phyloP scores from a whole-genome alignment of 2,888 invertebrate species.

The Biston stratarius region DNA sequence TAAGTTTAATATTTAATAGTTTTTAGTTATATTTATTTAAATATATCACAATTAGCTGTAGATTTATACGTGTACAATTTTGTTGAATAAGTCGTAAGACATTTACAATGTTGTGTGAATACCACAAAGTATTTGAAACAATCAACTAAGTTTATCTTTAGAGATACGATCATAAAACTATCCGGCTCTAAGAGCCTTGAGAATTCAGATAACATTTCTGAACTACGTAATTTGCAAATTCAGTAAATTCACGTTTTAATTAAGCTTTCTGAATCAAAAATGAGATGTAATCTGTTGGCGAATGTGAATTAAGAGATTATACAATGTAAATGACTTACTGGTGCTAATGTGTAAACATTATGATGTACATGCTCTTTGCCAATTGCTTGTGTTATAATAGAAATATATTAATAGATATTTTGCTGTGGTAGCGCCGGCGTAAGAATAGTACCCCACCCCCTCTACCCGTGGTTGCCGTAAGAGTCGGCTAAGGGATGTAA shows the following conservation, averaged over 20 bases:
- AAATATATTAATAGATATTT: not conserved
- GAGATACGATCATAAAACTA: slow-evolving; percentile 34
- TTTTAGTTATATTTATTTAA: too few relatives aligned
- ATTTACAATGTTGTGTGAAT: slow-evolving; percentile 6
- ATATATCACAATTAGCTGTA: too few relatives aligned
- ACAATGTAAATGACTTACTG: slow-evolving; percentile 14
- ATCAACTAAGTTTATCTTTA: slow-evolving; percentile 7
- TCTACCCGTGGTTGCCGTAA: too few relatives aligned
- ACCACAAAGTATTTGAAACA: slow-evolving; percentile 3
- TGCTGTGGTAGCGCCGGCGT: too few relatives aligned
- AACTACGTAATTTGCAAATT: slow-evolving; percentile 33
- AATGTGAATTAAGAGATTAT: slow-evolving; percentile 39
- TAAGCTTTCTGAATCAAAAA: slow-evolving; percentile 51
- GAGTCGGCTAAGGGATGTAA: too few relatives aligned
- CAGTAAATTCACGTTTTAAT: slow-evolving; percentile 47
- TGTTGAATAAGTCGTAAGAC: not conserved
- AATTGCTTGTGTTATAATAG: not conserved
- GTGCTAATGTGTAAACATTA: slow-evolving; percentile 1
- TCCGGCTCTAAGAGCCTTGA: slow-evolving; percentile 46
- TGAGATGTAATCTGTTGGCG: slow-evolving; percentile 41
- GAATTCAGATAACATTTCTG: slow-evolving; percentile 23
- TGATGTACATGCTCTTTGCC: slow-evolving; percentile 1
- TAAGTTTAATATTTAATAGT: too few relatives aligned
- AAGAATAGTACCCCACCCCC: too few relatives aligned
- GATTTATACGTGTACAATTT: not conserved